These are phyloP conservation scores for Penaeus japonicus DNA, from an alignment of 1,140 invertebrate genomes.

Conservation along the genomic window DNA sequence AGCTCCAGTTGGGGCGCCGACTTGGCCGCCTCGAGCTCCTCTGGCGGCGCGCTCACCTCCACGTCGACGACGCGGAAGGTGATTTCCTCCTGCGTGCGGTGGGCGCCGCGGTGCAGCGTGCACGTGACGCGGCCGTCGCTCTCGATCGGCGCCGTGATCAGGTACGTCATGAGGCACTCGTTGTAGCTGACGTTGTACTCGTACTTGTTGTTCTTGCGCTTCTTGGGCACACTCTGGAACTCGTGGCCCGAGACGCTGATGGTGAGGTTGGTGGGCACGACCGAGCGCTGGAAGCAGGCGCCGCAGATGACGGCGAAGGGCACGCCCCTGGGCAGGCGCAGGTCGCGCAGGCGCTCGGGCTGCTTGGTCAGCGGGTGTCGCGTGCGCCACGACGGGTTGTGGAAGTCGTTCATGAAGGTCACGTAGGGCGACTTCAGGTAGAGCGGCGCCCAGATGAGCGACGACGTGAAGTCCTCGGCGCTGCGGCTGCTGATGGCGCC, in stretches of 20 bases:
- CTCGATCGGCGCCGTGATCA: background rate
- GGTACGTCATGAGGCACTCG: slow-evolving; percentile 18
- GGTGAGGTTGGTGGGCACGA: background rate
- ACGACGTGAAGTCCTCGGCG: too few relatives aligned
- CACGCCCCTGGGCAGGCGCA: background rate
- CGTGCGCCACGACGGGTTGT: background rate
- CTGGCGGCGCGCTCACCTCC: background rate
- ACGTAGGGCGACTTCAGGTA: slow-evolving; percentile 16
- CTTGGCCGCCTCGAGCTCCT: background rate
- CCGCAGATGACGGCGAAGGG: slow-evolving; percentile 17
- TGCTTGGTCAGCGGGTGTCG: slow-evolving; percentile 14
- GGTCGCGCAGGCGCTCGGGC: background rate
- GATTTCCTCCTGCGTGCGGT: background rate
- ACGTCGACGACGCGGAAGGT: background rate
- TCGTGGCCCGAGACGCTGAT: background rate
- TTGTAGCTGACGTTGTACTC: background rate
- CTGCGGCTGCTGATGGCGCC: too few relatives aligned
- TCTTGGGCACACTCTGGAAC: background rate
- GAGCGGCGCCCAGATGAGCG: background rate
- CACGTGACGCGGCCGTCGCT: slow-evolving; percentile 10
- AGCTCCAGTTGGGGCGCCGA: background rate
- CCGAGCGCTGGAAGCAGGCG: slow-evolving; percentile 3
- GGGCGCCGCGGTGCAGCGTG: background rate
- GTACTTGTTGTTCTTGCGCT: background rate
- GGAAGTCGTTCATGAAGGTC: slow-evolving; percentile 9